These are phyloP conservation scores for Gymnorhina tibicen DNA, from an alignment of 2,113 vertebrate species.

Conservation along the genomic window DNA sequence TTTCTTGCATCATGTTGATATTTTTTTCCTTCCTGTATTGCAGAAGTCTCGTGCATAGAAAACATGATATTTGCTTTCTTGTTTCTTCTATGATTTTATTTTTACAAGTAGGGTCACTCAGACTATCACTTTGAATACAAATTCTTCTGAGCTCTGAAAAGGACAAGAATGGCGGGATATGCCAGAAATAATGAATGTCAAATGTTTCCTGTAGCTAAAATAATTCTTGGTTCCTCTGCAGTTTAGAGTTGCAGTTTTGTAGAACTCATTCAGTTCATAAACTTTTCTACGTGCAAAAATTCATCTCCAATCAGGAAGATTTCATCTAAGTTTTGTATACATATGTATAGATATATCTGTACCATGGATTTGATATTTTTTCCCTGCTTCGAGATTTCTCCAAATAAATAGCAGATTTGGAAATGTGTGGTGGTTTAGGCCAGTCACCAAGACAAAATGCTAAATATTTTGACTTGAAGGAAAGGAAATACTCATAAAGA, in stretches of 20 bases:
- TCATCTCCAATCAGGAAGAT: neutral
- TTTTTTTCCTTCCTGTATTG: neutral
- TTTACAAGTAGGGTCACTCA: constrained; percentile 28
- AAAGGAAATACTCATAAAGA: neutral
- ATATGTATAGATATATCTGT: neutral
- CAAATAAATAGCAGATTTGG: neutral
- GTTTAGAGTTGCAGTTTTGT: neutral
- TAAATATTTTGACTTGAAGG: neutral
- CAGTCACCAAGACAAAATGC: no score
- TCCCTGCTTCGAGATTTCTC: neutral
- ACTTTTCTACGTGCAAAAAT: neutral
- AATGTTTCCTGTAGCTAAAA: constrained; percentile 43
- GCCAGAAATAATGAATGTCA: constrained; percentile 61
- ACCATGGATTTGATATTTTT: neutral
- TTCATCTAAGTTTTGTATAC: neutral
- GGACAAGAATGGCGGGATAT: constrained; percentile 29
- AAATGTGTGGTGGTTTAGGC: no score
- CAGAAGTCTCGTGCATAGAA: neutral
- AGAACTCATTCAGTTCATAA: neutral
- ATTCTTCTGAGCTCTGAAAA: constrained; percentile 45
- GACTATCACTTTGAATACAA: constrained; percentile 14
- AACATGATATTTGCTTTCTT: neutral
- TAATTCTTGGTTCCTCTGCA: neutral
- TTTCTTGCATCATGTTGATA: neutral
- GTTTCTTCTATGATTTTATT: neutral